These are phyloP conservation scores for Garrulus glandarius DNA, from an alignment of 2,797 vertebrate species.

Conservation along the genomic window DNA sequence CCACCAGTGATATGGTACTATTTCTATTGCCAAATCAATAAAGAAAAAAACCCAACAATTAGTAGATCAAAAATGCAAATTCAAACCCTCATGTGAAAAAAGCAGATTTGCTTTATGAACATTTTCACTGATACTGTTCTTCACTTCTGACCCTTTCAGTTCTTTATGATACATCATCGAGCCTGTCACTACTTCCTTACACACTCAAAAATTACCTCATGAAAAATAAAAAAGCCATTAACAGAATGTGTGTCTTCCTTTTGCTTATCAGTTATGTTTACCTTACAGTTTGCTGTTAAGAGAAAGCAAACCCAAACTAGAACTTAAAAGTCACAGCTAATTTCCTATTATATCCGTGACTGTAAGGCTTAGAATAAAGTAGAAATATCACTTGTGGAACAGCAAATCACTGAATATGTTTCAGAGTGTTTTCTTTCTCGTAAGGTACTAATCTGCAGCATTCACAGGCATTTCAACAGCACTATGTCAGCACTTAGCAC, in stretches of 20 bases:
- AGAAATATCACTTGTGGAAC: neutral
- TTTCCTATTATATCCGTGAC: neutral
- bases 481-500: neutral
- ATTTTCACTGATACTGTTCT: neutral
- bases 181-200: neutral
- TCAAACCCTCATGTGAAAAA: slow-evolving; percentile 26
- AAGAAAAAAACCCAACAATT: slow-evolving; percentile 23
- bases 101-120: slow-evolving; percentile 6
- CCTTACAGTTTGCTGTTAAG: neutral
- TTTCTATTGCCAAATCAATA: slow-evolving; percentile 46
- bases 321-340: neutral
- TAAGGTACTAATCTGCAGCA: neutral
- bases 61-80: slow-evolving; percentile 50
- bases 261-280: neutral
- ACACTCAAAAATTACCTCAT: neutral
- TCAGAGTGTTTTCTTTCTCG: neutral
- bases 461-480: neutral
- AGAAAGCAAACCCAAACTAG: neutral
- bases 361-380: neutral
- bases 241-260: neutral
- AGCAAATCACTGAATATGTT: neutral
- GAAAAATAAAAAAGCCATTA: neutral
- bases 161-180: neutral
- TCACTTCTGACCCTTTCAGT: slow-evolving; percentile 15
- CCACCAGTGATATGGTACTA: neutral